These are phyloP conservation scores for Meda fulgida DNA, from an alignment of 2,797 vertebrate species.

Conservation along the genomic window DNA sequence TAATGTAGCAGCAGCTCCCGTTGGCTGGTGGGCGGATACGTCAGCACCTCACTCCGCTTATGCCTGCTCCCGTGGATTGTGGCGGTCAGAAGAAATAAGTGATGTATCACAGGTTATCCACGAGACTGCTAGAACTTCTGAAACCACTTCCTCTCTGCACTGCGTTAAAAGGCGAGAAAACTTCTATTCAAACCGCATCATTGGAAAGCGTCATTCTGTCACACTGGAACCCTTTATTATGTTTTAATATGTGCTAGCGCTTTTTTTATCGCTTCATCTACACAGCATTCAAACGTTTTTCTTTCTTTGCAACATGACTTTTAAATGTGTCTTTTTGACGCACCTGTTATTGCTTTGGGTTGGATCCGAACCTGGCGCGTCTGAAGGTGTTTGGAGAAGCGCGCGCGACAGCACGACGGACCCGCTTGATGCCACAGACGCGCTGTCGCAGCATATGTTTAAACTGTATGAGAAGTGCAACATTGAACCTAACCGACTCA, in stretches of 20 bases:
- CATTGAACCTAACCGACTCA: constrained; percentile 77
- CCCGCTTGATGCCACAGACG: constrained; percentile 73
- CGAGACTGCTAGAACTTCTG: neutral
- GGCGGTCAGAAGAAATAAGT: constrained; percentile 71
- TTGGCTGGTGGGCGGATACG: constrained; percentile 73
- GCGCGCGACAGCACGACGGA: constrained; percentile 60
- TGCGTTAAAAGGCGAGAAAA: constrained; percentile 3
- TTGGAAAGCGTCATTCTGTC: constrained; percentile 9
- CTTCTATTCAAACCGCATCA: neutral
- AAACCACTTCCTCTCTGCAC: neutral
- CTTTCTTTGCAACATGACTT: constrained; percentile 67
- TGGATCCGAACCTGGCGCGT: constrained; percentile 51
- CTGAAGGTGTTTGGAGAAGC: constrained; percentile 50
- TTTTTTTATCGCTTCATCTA: neutral
- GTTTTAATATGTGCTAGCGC: neutral
- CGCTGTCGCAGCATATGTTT: constrained; percentile 87
- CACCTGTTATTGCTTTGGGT: constrained; percentile 63
- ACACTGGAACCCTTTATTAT: neutral
- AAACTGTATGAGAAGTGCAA: constrained; percentile 91
- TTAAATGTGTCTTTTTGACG: constrained; percentile 61
- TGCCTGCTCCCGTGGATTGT: constrained; percentile 66
- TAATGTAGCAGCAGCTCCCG: constrained; percentile 58
- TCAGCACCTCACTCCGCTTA: constrained; percentile 70
- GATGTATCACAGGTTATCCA: constrained; percentile 58
- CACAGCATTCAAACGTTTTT: neutral